A percentile compares a stretch with the other conserved stretches of the same genome.
Evolutionary conservation across 2,113 vertebrate species (phyloP).

Genomic region (Fukomys damarensis): DNA sequence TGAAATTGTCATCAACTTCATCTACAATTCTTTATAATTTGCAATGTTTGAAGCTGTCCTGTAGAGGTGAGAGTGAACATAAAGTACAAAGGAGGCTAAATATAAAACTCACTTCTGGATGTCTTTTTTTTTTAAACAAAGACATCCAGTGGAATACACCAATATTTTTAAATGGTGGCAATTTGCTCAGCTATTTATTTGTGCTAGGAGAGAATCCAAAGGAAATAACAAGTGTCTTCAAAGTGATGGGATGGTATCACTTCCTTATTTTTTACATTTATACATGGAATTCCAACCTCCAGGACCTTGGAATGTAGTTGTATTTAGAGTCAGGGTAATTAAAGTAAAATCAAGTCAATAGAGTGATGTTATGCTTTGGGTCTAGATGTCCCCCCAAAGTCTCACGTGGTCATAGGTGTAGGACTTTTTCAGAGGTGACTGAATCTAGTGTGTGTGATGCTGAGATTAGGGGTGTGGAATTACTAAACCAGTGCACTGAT

Average conservation of each 20-base stretch:
- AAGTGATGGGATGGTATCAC: background rate
- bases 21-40: constrained; percentile 5
- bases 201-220: background rate
- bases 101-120: background rate
- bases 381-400: no score
- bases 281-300: background rate
- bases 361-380: no score
- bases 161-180: background rate
- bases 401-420: no score
- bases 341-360: background rate
- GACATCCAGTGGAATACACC: background rate
- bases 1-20: background rate
- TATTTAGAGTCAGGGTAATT: background rate
- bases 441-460: no score
- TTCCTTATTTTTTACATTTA: background rate
- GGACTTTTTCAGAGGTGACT: no score
- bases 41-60: background rate
- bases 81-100: background rate
- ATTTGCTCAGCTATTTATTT: background rate
- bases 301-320: background rate
- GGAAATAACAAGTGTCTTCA: background rate
- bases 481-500: no score
- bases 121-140: background rate
- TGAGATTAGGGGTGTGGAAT: no score
- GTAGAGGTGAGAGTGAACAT: background rate